Evolutionary conservation across 2,113 vertebrate genomes (phyloP).

Genomic region (Colinus virginianus): DNA sequence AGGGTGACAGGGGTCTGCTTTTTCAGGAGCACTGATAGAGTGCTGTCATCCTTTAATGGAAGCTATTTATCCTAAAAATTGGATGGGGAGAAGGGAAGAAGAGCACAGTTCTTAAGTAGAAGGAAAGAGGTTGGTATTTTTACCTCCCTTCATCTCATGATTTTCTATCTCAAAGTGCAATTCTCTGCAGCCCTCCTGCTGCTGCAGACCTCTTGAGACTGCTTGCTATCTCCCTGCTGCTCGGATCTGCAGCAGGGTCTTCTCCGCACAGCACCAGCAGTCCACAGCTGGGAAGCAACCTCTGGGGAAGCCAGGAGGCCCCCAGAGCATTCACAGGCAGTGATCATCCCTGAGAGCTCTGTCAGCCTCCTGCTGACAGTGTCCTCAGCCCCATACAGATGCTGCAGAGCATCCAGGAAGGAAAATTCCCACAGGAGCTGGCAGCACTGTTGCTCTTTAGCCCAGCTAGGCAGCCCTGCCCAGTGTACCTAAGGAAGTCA

Average conservation of each 20-base stretch:
- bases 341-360: background rate
- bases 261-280: constrained; percentile 10
- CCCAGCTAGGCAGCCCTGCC: background rate
- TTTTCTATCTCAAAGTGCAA: background rate
- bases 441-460: background rate
- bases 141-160: background rate
- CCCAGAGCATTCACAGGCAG: background rate
- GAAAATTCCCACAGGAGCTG: background rate
- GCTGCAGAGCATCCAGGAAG: background rate
- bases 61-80: background rate
- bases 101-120: background rate
- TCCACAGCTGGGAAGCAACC: background rate
- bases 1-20: background rate
- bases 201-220: background rate
- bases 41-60: background rate
- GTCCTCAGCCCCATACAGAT: background rate
- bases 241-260: background rate
- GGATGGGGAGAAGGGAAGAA: background rate
- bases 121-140: background rate
- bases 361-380: constrained; percentile 34
- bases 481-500: background rate
- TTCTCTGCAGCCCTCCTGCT: background rate
- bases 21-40: background rate
- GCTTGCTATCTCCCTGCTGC: background rate
- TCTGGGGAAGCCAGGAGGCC: background rate